Evolutionary conservation across 2,888 invertebrate genomes (phyloP).

Genomic region (Cryptophagus acutangulus): DNA sequence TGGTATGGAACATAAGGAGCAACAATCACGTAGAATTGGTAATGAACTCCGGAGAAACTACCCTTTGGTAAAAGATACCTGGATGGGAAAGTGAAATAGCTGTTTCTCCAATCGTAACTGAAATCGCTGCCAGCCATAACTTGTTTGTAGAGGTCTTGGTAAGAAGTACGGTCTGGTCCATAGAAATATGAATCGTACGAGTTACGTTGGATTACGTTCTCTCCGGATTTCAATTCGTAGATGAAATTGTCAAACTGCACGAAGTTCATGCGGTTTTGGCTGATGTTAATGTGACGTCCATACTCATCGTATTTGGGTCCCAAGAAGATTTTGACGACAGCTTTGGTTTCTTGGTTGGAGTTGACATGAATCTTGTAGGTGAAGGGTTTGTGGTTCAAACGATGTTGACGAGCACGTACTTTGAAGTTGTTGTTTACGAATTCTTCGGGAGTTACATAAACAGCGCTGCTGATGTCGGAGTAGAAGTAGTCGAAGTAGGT

Average conservation of each 20-base stretch:
- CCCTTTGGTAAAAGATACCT: conserved; percentile 68
- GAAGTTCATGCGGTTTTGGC: conserved; percentile 56
- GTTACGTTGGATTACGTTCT: conserved; percentile 62
- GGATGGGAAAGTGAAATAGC: conserved; percentile 64
- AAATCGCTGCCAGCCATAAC: conserved; percentile 54
- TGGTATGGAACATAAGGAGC: conserved; percentile 46
- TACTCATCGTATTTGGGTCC: conserved; percentile 64
- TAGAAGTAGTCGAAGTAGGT: conserved; percentile 66
- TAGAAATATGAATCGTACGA: conserved; percentile 62
- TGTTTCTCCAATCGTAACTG: conserved; percentile 53
- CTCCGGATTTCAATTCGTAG: conserved; percentile 57
- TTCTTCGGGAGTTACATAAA: conserved; percentile 50
- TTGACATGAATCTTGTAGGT: conserved; percentile 55
- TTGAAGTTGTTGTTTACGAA: conserved; percentile 44
- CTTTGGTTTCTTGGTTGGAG: conserved; percentile 55
- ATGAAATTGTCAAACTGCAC: conserved; percentile 57
- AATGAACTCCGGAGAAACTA: conserved; percentile 56
- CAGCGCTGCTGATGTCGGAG: conserved; percentile 56
- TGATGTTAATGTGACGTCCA: conserved; percentile 50
- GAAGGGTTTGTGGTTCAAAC: conserved; percentile 66
- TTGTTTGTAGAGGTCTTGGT: conserved; percentile 59
- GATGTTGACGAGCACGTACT: conserved; percentile 59
- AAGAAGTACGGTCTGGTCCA: conserved; percentile 59
- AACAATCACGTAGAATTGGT: conserved; percentile 52
- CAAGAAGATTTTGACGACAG: conserved; percentile 59